These are phyloP conservation scores for Drosophila tristis DNA, from an alignment of 1,140 invertebrate genomes.

Conservation along the genomic window DNA sequence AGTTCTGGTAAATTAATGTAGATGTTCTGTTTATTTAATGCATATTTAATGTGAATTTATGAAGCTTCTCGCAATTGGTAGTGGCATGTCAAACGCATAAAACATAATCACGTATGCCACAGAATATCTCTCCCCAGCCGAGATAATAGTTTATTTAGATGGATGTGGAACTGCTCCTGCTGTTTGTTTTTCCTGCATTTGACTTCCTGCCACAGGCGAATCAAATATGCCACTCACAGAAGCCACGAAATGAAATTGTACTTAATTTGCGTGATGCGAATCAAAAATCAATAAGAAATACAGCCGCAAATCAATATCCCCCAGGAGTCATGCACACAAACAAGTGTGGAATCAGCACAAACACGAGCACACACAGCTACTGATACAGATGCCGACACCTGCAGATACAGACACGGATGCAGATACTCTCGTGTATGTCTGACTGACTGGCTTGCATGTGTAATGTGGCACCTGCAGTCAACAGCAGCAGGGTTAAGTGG, in stretches of 20 bases:
- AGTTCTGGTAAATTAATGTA: not conserved
- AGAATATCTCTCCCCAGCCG: not conserved
- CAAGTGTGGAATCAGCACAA: constrained; percentile 4
- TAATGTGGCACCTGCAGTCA: constrained; percentile 20
- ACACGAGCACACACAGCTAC: not conserved
- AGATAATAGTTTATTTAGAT: constrained; percentile 15
- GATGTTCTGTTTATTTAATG: no score
- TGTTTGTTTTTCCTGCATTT: constrained; percentile 13
- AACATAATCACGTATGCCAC: no score
- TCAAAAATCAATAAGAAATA: constrained; percentile 41
- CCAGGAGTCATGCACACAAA: constrained; percentile 18
- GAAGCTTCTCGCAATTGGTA: no score
- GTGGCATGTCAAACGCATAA: no score
- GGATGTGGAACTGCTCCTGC: not conserved
- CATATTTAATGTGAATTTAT: no score
- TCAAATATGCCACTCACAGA: constrained; percentile 33
- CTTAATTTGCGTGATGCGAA: constrained; percentile 54
- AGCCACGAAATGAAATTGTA: constrained; percentile 36
- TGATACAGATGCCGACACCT: not conserved
- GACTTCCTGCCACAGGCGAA: constrained; percentile 15
- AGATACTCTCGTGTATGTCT: constrained; percentile 1
- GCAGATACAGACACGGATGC: constrained; percentile 2
- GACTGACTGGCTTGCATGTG: constrained; percentile 22
- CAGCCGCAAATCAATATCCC: constrained; percentile 41
- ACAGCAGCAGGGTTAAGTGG: constrained; percentile 9